Conservation (phyloP, 1,140 invertebrate genomes). For the Gryon sp. region DNA sequence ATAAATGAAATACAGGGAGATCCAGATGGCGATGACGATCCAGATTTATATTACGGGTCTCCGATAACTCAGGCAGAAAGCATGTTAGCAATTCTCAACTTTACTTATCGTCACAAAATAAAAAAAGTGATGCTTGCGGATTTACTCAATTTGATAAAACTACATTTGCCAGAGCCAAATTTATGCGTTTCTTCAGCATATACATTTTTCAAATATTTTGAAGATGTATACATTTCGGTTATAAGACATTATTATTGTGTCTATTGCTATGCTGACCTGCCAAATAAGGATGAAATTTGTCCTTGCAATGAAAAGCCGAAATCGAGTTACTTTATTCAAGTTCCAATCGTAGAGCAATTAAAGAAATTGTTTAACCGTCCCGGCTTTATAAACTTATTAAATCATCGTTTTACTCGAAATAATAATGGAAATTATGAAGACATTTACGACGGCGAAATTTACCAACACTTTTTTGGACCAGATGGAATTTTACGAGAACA, state of each 20-base stretch:
- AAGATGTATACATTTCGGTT: slow-evolving; percentile 2
- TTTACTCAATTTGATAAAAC: slow-evolving; percentile 9
- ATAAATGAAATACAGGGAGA: too few species aligned
- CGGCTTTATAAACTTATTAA: slow-evolving; percentile 23
- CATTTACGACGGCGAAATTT: slow-evolving; percentile 31
- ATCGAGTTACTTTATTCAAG: slow-evolving; percentile 15
- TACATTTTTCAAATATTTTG: slow-evolving; percentile 29
- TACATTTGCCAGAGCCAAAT: slow-evolving; percentile 13
- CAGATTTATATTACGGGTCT: slow-evolving; percentile 28
- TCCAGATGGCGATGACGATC: too few species aligned
- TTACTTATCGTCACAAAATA: slow-evolving; percentile 28
- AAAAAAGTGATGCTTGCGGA: slow-evolving; percentile 20
- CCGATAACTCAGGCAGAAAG: slow-evolving; percentile 36
- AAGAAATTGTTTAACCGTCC: slow-evolving; percentile 18
- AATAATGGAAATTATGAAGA: slow-evolving; percentile 7
- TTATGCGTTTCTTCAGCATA: neutral
- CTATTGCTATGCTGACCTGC: neutral
- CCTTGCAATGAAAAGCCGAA: neutral
- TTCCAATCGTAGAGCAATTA: slow-evolving; percentile 16
- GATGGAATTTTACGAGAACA: slow-evolving; percentile 1
- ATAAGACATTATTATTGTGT: slow-evolving; percentile 21
- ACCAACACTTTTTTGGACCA: slow-evolving; percentile 10
- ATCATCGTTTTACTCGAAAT: slow-evolving; percentile 19
- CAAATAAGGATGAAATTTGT: neutral
- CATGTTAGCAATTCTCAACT: slow-evolving; percentile 33